Percentiles rank a stretch among this genome's conserved stretches.
phyloP scores from a whole-genome alignment of 2,888 invertebrate species.

The Apotomis betuletana region DNA sequence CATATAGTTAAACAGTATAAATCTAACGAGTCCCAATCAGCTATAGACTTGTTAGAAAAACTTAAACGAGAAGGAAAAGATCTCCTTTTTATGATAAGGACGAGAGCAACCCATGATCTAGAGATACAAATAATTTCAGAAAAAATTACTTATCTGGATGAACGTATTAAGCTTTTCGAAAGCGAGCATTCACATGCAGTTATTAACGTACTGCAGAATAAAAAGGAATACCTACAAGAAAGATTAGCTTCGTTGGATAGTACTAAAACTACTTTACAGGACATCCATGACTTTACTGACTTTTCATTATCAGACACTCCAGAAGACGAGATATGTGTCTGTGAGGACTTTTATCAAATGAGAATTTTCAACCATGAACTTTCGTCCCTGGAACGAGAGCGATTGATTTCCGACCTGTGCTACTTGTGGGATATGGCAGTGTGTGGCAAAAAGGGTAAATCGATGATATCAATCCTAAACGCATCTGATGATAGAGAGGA shows the following conservation, averaged over 20 bases:
- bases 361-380: slow-evolving; percentile 73
- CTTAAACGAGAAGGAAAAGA: slow-evolving; percentile 63
- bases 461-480: slow-evolving; percentile 74
- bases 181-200: slow-evolving; percentile 63
- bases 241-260: slow-evolving; percentile 65
- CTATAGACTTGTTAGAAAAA: slow-evolving; percentile 58
- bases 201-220: slow-evolving; percentile 63
- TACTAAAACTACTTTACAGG: slow-evolving; percentile 63
- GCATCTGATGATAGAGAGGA: slow-evolving; percentile 70
- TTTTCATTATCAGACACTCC: slow-evolving; percentile 41
- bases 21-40: slow-evolving; percentile 51
- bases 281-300: slow-evolving; percentile 50
- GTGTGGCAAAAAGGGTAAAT: slow-evolving; percentile 66
- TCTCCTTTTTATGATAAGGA: slow-evolving; percentile 63
- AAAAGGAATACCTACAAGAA: slow-evolving; percentile 67
- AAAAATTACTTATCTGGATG: slow-evolving; percentile 66
- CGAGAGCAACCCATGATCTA: slow-evolving; percentile 60
- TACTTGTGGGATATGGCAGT: slow-evolving; percentile 71
- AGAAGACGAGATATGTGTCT: slow-evolving; percentile 62
- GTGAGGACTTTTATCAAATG: slow-evolving; percentile 71
- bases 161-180: slow-evolving; percentile 64
- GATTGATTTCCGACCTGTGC: slow-evolving; percentile 71
- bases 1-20: slow-evolving; percentile 67
- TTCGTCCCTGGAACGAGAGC: slow-evolving; percentile 66
- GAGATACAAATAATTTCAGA: slow-evolving; percentile 70